phyloP scores from a whole-genome alignment of 1,140 invertebrate genomes.

The Drosophila truncata region DNA sequence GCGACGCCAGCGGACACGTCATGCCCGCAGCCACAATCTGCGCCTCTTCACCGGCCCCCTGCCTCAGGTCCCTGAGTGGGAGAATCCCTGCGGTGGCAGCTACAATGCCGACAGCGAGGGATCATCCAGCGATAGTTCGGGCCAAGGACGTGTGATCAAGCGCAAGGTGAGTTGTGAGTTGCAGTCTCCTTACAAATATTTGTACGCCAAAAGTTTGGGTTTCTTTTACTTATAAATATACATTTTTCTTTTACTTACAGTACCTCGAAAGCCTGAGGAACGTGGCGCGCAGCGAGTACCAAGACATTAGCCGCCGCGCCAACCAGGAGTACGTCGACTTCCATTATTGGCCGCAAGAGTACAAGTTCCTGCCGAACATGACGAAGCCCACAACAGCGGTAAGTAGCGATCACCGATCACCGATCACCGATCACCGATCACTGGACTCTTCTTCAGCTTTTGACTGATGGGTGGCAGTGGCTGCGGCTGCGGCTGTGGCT shows the following conservation, averaged over 20 bases:
- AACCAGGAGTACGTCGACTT: slow-evolving; percentile 57
- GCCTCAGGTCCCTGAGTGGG: slow-evolving; percentile 56
- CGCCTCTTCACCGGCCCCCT: slow-evolving; percentile 34
- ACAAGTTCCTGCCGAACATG: slow-evolving; percentile 79
- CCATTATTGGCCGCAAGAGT: slow-evolving; percentile 60
- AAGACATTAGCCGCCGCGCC: slow-evolving; percentile 31
- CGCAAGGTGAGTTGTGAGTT: slow-evolving; percentile 64
- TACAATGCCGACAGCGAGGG: slow-evolving; percentile 27
- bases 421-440: neutral
- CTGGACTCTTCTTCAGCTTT: neutral
- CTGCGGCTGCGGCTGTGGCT: neutral
- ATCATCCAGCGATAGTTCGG: slow-evolving; percentile 14
- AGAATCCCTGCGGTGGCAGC: slow-evolving; percentile 70
- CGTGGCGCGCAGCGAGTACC: slow-evolving; percentile 52
- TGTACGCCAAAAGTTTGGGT: neutral
- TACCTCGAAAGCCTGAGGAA: slow-evolving; percentile 54
- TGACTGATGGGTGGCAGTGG: slow-evolving; percentile 6
- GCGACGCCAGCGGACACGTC: slow-evolving; percentile 53
- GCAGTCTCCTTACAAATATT: neutral
- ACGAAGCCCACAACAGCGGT: slow-evolving; percentile 63
- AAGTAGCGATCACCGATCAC: slow-evolving; percentile 41
- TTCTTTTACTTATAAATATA: neutral
- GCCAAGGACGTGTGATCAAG: slow-evolving; percentile 53
- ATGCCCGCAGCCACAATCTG: slow-evolving; percentile 59
- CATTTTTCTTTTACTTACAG: slow-evolving; percentile 21